Percentiles rank a stretch among this genome's conserved stretches.
phyloP scores from a whole-genome alignment of 2,888 invertebrate genomes.

The Diarsia rubi region DNA sequence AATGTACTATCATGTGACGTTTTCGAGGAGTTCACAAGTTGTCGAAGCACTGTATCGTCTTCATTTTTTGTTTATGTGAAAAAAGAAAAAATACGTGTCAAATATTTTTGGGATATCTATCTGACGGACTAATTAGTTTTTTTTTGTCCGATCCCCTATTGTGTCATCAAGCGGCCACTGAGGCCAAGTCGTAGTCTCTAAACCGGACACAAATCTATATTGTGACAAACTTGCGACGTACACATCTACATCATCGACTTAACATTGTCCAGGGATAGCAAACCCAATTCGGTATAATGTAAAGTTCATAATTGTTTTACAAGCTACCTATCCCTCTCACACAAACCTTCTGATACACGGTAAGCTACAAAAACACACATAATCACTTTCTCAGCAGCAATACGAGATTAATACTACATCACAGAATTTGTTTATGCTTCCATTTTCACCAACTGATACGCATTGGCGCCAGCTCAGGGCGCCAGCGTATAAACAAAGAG shows the following conservation, averaged over 20 bases:
- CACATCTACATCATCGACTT: background rate
- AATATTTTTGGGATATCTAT: no score
- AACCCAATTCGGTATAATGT: background rate
- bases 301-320: background rate
- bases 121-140: no score
- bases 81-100: no score
- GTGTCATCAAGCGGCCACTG: no score
- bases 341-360: background rate
- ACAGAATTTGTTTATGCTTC: slow-evolving; percentile 8
- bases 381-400: slow-evolving; percentile 23
- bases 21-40: no score
- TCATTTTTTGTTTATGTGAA: no score
- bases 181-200: background rate
- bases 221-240: background rate
- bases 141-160: no score
- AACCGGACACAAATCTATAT: background rate
- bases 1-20: no score
- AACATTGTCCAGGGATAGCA: background rate
- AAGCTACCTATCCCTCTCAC: background rate
- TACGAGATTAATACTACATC: background rate
- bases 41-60: no score
- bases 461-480: slow-evolving; percentile 23
- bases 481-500: slow-evolving; percentile 28
- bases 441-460: slow-evolving; percentile 24
- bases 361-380: background rate